Evolutionary conservation across 2,797 vertebrate genomes (phyloP).

Genomic region (Karalla daura): DNA sequence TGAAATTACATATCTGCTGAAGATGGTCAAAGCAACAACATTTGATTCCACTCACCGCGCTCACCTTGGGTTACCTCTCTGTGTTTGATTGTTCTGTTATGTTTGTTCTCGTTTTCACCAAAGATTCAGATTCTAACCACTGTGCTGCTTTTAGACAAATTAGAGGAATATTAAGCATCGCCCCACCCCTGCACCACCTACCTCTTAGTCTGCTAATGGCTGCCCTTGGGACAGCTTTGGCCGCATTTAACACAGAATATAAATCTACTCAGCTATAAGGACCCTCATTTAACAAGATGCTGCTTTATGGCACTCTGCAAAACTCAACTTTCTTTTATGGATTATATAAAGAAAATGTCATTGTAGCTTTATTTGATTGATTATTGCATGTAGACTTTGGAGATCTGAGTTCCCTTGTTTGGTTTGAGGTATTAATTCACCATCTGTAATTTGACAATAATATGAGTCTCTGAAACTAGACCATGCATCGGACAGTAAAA

Average conservation of each 20-base stretch:
- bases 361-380: conserved; percentile 30
- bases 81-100: not conserved
- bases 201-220: conserved; percentile 49
- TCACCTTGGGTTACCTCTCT: conserved; percentile 52
- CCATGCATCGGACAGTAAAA: conserved; percentile 1
- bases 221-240: conserved; percentile 51
- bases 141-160: conserved; percentile 23
- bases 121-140: not conserved
- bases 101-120: conserved; percentile 3
- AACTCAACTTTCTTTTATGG: conserved; percentile 35
- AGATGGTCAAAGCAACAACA: conserved; percentile 50
- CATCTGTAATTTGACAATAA: conserved; percentile 46
- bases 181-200: not conserved
- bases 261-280: conserved; percentile 53
- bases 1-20: conserved; percentile 66
- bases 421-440: conserved; percentile 45
- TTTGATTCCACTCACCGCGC: conserved; percentile 46
- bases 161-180: conserved; percentile 2
- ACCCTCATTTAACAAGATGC: conserved; percentile 55
- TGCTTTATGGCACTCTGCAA: conserved; percentile 51
- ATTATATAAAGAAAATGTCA: conserved; percentile 41
- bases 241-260: conserved; percentile 51
- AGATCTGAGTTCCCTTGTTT: conserved; percentile 15
- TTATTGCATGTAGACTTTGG: conserved; percentile 17
- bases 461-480: conserved; percentile 18